phyloP scores from a whole-genome alignment of 1,140 invertebrate genomes.

The Drosophila carrolli region DNA sequence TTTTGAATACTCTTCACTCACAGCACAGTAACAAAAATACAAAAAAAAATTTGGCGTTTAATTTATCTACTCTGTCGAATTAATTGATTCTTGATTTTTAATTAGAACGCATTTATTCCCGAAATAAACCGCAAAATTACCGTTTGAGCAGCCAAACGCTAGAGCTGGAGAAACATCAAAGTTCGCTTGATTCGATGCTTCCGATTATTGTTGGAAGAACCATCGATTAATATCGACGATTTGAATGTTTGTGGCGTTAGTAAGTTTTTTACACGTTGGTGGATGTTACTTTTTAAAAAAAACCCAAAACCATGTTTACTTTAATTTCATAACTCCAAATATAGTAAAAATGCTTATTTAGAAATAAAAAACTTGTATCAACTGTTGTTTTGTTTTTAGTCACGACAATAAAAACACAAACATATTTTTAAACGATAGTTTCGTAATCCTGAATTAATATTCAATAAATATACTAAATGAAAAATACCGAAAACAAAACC shows the following conservation, averaged over 20 bases:
- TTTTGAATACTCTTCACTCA: conserved; percentile 9
- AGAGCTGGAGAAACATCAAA: not conserved
- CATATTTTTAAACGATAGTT: not conserved
- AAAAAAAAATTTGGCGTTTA: not conserved
- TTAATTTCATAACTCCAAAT: no score
- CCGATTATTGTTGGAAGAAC: not conserved
- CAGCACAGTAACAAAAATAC: conserved; percentile 30
- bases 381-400: no score
- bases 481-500: not conserved
- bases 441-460: not conserved
- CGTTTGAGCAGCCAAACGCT: conserved; percentile 1
- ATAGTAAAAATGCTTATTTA: no score
- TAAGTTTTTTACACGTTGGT: no score
- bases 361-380: no score
- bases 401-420: no score
- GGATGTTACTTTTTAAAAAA: no score
- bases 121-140: conserved; percentile 20
- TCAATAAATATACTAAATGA: not conserved
- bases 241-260: not conserved
- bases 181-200: not conserved
- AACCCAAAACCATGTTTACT: no score
- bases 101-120: conserved; percentile 2
- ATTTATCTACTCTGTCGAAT: not conserved
- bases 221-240: not conserved
- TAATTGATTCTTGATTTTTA: conserved; percentile 5